A percentile compares a stretch with the other conserved stretches of the same genome.
phyloP scores from a whole-genome alignment of 2,888 invertebrate genomes.

The Dicranocentrus wangi region DNA sequence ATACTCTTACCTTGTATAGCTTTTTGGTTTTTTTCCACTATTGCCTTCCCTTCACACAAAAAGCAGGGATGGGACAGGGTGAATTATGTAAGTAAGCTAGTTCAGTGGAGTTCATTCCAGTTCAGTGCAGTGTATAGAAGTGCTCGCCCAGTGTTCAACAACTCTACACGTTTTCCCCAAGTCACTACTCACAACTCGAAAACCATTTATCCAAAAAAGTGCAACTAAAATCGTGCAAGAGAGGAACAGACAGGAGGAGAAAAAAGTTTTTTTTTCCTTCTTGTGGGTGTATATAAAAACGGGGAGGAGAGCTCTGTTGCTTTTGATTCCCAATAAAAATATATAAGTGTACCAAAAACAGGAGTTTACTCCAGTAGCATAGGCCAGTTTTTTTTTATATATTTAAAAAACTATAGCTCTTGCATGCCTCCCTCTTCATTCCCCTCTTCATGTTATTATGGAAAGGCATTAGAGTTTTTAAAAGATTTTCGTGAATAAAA shows the following conservation, averaged over 20 bases:
- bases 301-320: slow-evolving; percentile 5
- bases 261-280: slow-evolving; percentile 13
- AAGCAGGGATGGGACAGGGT: slow-evolving; percentile 4
- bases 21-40: slow-evolving; percentile 4
- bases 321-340: slow-evolving; percentile 6
- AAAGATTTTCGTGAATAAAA: slow-evolving; percentile 20
- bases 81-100: slow-evolving; percentile 46
- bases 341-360: background rate
- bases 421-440: background rate
- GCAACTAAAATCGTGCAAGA: slow-evolving; percentile 3
- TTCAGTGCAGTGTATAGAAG: slow-evolving; percentile 27
- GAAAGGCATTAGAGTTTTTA: slow-evolving; percentile 32
- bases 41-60: background rate
- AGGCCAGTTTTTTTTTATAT: too few species aligned
- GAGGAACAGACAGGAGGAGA: slow-evolving; percentile 6
- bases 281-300: too few species aligned
- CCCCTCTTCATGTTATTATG: slow-evolving; percentile 1
- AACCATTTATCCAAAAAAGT: slow-evolving; percentile 37
- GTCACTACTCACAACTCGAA: slow-evolving; percentile 33
- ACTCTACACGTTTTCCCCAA: slow-evolving; percentile 32
- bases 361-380: too few species aligned
- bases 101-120: slow-evolving; percentile 38
- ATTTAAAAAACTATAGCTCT: too few species aligned
- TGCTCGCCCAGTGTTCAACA: slow-evolving; percentile 24
- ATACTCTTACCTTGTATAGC: background rate